Percentiles rank a stretch among this genome's conserved stretches.
Conservation (phyloP, 2,113 vertebrate species). For the Cepphus grylle region DNA sequence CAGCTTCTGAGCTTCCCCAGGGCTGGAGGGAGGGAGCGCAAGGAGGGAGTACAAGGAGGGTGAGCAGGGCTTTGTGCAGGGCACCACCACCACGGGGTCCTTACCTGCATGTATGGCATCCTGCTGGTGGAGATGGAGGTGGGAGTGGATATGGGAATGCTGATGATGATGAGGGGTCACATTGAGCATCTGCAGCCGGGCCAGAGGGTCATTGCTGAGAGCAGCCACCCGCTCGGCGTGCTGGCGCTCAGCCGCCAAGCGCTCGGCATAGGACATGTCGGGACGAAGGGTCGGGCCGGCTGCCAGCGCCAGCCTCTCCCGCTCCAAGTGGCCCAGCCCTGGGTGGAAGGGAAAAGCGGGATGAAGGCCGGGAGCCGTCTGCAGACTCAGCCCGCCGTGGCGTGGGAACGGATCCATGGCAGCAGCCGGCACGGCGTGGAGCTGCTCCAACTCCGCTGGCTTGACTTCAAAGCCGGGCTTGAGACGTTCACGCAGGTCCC, state of each 20-base stretch:
- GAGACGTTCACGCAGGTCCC: slow-evolving; percentile 88
- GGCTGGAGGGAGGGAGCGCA: accelerated
- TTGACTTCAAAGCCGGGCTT: slow-evolving; percentile 93
- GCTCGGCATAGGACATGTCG: slow-evolving; percentile 76
- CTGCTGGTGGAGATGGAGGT: slow-evolving; percentile 98
- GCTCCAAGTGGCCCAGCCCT: slow-evolving; percentile 75
- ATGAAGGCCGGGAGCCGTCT: slow-evolving; percentile 78
- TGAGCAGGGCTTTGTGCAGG: neutral
- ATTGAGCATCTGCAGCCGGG: slow-evolving; percentile 96
- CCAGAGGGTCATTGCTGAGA: slow-evolving; percentile 85
- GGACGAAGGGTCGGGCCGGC: slow-evolving; percentile 76
- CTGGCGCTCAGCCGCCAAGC: slow-evolving; percentile 77
- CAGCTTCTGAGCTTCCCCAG: neutral
- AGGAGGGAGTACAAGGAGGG: neutral
- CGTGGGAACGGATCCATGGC: slow-evolving; percentile 78
- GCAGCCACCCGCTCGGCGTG: slow-evolving; percentile 84
- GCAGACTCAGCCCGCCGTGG: slow-evolving; percentile 77
- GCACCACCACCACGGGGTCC: neutral
- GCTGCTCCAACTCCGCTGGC: slow-evolving; percentile 77
- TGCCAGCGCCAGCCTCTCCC: slow-evolving; percentile 77
- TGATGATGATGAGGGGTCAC: slow-evolving; percentile 99
- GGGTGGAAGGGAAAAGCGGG: slow-evolving; percentile 79
- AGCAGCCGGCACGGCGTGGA: slow-evolving; percentile 76
- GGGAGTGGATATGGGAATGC: slow-evolving; percentile 99
- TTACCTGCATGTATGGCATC: slow-evolving; percentile 89